Percentiles rank a stretch among this genome's conserved stretches.
These are phyloP conservation scores for Typhlichthys subterraneus DNA, from an alignment of 2,797 vertebrate species.

Conservation along the genomic window DNA sequence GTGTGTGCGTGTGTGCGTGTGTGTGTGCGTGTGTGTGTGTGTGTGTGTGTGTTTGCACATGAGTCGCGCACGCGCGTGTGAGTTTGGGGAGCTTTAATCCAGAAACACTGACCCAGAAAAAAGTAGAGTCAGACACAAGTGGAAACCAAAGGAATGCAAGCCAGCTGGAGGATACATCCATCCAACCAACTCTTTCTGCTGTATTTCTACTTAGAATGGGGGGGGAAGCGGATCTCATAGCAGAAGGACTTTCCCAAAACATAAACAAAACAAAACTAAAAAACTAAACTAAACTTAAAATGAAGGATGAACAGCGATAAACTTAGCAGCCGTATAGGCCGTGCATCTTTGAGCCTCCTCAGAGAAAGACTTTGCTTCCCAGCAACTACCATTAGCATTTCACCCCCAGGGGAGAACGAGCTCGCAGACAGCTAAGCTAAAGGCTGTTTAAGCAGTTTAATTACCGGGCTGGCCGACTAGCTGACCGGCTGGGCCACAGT, in stretches of 20 bases:
- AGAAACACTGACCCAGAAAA: constrained; percentile 80
- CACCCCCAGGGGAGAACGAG: constrained; percentile 45
- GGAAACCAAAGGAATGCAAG: constrained; percentile 78
- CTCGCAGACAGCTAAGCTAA: constrained; percentile 29
- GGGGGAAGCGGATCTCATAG: constrained; percentile 28
- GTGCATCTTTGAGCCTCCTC: constrained; percentile 48
- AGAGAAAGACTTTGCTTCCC: constrained; percentile 48
- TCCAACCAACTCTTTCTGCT: constrained; percentile 68
- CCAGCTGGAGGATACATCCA: constrained; percentile 77
- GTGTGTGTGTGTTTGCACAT: not conserved
- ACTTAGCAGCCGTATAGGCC: constrained; percentile 49
- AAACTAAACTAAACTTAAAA: no score
- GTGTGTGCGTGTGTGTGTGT: constrained; percentile 50
- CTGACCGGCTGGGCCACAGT: constrained; percentile 36
- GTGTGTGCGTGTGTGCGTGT: constrained; percentile 50
- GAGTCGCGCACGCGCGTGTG: constrained; percentile 9
- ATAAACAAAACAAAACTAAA: constrained; percentile 24
- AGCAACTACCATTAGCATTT: constrained; percentile 36
- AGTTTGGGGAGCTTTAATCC: constrained; percentile 73
- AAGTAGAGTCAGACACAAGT: constrained; percentile 77
- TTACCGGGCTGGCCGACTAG: constrained; percentile 51
- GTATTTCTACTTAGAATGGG: constrained; percentile 72
- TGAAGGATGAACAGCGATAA: constrained; percentile 41
- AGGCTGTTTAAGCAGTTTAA: constrained; percentile 62
- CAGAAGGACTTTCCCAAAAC: constrained; percentile 54